These are phyloP conservation scores for Theonella swinhoei DNA, from an alignment of 37 sponge, comb jelly and placozoan species.

Conservation along the genomic window DNA sequence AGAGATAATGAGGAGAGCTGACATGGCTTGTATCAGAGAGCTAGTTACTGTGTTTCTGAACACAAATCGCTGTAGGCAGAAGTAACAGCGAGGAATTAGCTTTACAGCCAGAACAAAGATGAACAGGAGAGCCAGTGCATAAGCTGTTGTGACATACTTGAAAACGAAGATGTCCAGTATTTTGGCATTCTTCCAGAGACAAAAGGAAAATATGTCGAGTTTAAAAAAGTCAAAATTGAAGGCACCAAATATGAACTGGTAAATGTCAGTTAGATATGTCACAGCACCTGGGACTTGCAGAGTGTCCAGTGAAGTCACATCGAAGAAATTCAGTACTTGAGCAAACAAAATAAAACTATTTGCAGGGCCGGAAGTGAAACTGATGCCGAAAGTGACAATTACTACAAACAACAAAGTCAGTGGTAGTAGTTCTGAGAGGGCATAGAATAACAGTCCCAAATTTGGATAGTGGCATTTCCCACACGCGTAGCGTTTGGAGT, in stretches of 20 bases:
- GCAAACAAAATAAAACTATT: conserved; percentile 41
- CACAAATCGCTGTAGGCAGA: neutral
- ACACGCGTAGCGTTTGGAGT: conserved; percentile 30
- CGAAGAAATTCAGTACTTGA: conserved; percentile 29
- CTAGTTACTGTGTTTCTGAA: neutral
- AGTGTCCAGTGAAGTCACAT: conserved; percentile 1
- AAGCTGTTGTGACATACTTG: conserved; percentile 42
- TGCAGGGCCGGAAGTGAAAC: conserved; percentile 26
- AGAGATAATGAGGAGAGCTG: conserved; percentile 31
- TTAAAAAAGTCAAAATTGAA: conserved; percentile 43
- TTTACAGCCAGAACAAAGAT: neutral
- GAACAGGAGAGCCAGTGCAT: conserved; percentile 17
- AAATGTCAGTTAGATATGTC: neutral
- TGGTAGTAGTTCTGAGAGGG: conserved; percentile 44
- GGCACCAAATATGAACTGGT: conserved; percentile 36
- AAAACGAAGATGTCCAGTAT: conserved; percentile 40
- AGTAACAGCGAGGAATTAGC: neutral
- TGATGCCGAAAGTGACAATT: conserved; percentile 20
- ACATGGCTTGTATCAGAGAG: conserved; percentile 22
- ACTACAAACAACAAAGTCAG: conserved; percentile 24
- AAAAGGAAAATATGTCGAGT: conserved; percentile 33
- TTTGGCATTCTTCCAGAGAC: conserved; percentile 22
- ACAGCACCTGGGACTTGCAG: neutral
- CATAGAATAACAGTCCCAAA: conserved; percentile 15
- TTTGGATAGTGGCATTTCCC: neutral